Conservation (phyloP, 2,888 invertebrate genomes). For the Eurois occulta region DNA sequence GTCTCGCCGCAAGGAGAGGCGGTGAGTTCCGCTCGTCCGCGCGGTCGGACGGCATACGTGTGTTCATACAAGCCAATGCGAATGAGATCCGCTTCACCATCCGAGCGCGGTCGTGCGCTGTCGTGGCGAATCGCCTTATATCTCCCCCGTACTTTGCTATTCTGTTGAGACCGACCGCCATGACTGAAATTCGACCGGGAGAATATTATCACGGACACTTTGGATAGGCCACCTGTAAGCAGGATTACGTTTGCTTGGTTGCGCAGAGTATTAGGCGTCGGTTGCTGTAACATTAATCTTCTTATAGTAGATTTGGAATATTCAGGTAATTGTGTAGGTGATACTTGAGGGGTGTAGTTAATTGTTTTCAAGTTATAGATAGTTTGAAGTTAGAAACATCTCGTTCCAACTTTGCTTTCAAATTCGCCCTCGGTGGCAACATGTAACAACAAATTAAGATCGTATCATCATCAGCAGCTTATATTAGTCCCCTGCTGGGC, state of each 20-base stretch:
- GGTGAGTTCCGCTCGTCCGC: too few relatives aligned
- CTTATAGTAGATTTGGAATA: slow-evolving; percentile 31
- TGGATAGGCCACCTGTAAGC: slow-evolving; percentile 15
- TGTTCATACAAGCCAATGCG: neutral
- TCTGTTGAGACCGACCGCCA: neutral
- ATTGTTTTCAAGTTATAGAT: neutral
- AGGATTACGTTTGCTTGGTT: slow-evolving; percentile 22
- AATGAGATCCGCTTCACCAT: neutral
- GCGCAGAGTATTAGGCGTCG: slow-evolving; percentile 12
- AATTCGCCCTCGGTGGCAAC: neutral
- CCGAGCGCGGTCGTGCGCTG: neutral
- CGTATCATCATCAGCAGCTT: neutral
- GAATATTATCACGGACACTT: neutral
- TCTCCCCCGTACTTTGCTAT: neutral
- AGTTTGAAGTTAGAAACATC: neutral
- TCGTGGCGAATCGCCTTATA: neutral
- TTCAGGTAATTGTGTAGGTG: slow-evolving; percentile 14
- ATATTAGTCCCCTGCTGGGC: neutral
- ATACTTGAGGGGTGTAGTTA: neutral
- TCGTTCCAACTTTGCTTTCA: neutral
- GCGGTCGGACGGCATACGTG: too few relatives aligned
- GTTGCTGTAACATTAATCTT: slow-evolving; percentile 33
- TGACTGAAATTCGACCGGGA: neutral
- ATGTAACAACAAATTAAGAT: neutral
- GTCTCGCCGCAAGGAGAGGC: neutral